Evolutionary conservation across 2,888 invertebrate species (phyloP).

Genomic region (Perdita meconis): DNA sequence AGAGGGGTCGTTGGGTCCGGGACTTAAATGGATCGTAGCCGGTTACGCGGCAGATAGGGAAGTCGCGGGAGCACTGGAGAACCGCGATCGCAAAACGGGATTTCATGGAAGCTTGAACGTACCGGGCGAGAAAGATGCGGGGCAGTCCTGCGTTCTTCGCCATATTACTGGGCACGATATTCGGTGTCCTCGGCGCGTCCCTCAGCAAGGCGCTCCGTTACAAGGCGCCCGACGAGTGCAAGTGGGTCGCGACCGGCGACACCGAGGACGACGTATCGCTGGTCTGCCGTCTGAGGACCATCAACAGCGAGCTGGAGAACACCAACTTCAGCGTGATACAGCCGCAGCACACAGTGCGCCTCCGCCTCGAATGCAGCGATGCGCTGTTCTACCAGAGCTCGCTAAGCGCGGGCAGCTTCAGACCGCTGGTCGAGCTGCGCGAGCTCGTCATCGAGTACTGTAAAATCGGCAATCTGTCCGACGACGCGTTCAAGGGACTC

Average conservation of each 20-base stretch:
- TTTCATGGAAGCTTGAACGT: slow-evolving; percentile 67
- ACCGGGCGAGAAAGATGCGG: slow-evolving; percentile 78
- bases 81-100: slow-evolving; percentile 31
- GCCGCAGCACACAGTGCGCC: slow-evolving; percentile 91
- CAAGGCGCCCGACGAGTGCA: slow-evolving; percentile 93
- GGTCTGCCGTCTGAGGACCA: slow-evolving; percentile 90
- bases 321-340: slow-evolving; percentile 94
- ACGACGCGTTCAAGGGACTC: slow-evolving; percentile 92
- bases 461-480: slow-evolving; percentile 92
- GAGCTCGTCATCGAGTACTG: slow-evolving; percentile 93
- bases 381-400: slow-evolving; percentile 92
- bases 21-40: slow-evolving; percentile 68
- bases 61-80: slow-evolving; percentile 35
- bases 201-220: slow-evolving; percentile 88
- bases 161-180: slow-evolving; percentile 87
- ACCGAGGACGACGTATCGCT: slow-evolving; percentile 89
- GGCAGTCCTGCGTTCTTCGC: slow-evolving; percentile 87
- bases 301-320: slow-evolving; percentile 92
- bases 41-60: slow-evolving; percentile 59
- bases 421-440: slow-evolving; percentile 90
- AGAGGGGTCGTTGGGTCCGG: slow-evolving; percentile 32
- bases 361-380: slow-evolving; percentile 92
- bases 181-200: slow-evolving; percentile 87
- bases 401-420: slow-evolving; percentile 90
- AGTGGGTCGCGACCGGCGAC: slow-evolving; percentile 90